Percentiles rank a stretch among this genome's conserved stretches.
phyloP scores from a whole-genome alignment of 35 echinoderm and acorn worm genomes.

The Stichopus chloronotus region DNA sequence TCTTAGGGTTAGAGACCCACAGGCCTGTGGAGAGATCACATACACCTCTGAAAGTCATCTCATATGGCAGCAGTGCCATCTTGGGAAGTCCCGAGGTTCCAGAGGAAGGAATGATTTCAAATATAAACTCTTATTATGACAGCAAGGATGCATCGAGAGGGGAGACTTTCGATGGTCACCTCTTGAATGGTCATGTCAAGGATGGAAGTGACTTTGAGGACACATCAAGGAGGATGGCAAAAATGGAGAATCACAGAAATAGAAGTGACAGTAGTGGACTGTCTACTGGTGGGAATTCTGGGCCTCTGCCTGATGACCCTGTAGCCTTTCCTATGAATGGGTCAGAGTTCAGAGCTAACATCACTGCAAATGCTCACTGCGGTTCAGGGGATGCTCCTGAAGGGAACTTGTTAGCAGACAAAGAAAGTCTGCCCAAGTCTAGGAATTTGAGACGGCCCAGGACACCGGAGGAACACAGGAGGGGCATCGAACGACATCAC shows the following conservation, averaged over 20 bases:
- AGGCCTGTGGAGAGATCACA: constrained; percentile 12
- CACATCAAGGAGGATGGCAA: too few relatives aligned
- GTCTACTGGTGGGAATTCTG: too few relatives aligned
- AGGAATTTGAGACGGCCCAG: constrained; percentile 23
- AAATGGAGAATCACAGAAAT: too few relatives aligned
- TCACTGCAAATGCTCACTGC: too few relatives aligned
- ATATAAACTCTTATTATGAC: too few relatives aligned
- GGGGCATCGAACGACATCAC: constrained; percentile 67
- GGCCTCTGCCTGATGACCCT: too few relatives aligned
- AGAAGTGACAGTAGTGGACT: too few relatives aligned
- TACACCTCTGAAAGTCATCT: constrained; percentile 31
- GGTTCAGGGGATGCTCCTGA: neutral
- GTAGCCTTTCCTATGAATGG: too few relatives aligned
- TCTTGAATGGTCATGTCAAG: neutral
- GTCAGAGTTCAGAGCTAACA: too few relatives aligned
- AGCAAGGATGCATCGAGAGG: too few relatives aligned
- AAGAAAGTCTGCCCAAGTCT: neutral
- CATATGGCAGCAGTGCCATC: constrained; percentile 25
- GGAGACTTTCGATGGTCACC: neutral
- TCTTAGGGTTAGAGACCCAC: constrained; percentile 29
- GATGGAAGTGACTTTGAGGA: neutral
- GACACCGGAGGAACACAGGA: constrained; percentile 68
- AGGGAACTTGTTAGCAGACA: neutral
- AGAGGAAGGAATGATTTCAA: too few relatives aligned
- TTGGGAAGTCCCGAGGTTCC: too few relatives aligned